These are phyloP conservation scores for Gymnorhina tibicen DNA, from an alignment of 2,113 vertebrate species.

Conservation along the genomic window DNA sequence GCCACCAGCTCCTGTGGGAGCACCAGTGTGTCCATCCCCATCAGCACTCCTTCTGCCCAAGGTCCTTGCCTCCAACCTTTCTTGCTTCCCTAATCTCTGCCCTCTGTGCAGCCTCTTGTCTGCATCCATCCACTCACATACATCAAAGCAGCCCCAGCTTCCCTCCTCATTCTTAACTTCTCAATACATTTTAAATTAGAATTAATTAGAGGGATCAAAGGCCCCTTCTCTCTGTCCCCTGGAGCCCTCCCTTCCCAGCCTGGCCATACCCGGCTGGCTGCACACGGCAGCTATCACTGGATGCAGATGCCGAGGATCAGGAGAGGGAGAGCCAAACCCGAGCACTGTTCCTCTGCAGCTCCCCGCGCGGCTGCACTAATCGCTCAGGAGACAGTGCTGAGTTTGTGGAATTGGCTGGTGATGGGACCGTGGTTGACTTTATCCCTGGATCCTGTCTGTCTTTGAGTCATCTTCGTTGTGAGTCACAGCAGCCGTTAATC, in stretches of 20 bases:
- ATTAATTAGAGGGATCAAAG: conserved; percentile 29
- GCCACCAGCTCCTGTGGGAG: not conserved
- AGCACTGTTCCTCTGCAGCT: not conserved
- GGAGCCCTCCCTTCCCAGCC: not conserved
- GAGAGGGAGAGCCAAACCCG: not conserved
- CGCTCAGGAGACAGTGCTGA: not conserved
- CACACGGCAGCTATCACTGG: not conserved
- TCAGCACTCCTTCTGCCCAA: accelerated
- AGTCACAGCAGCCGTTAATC: conserved; percentile 46
- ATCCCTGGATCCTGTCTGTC: conserved; percentile 13
- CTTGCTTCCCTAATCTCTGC: not conserved
- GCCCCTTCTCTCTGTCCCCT: not conserved
- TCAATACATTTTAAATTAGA: not conserved
- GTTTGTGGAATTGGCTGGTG: not conserved
- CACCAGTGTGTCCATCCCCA: accelerated
- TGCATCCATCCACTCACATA: not conserved
- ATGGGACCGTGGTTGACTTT: not conserved
- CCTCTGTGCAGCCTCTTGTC: not conserved
- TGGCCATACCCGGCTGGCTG: not conserved
- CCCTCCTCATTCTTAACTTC: not conserved
- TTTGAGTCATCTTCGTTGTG: conserved; percentile 45
- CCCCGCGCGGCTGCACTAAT: not conserved
- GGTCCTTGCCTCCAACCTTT: not conserved
- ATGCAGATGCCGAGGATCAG: not conserved
- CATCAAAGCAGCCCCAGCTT: not conserved